These are phyloP conservation scores for Tetragonula carbonaria DNA, from an alignment of 2,888 invertebrate species.

Conservation along the genomic window DNA sequence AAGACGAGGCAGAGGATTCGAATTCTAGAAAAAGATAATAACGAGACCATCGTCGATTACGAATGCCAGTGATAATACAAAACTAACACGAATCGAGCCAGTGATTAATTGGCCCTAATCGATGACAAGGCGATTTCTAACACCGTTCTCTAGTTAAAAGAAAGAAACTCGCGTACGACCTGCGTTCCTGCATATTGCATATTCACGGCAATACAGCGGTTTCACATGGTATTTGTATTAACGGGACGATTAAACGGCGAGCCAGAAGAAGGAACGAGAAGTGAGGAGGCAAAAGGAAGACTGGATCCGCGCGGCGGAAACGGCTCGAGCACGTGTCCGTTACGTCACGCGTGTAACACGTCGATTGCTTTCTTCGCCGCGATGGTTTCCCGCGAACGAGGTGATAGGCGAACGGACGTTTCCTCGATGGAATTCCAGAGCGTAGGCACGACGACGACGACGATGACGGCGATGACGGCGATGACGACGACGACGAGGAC, in stretches of 20 bases:
- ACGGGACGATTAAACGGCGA: neutral
- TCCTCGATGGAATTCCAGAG: slow-evolving; percentile 57
- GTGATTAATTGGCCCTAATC: neutral
- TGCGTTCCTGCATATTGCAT: too few species aligned
- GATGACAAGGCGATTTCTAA: neutral
- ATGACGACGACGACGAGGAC: slow-evolving; percentile 43
- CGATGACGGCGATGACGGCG: slow-evolving; percentile 44
- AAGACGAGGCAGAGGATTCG: neutral
- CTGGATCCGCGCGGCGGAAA: neutral
- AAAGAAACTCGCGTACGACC: too few species aligned
- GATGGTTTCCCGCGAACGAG: slow-evolving; percentile 42
- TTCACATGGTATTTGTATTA: too few species aligned
- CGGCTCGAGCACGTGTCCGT: slow-evolving; percentile 47
- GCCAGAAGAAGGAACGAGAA: neutral
- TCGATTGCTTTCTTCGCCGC: slow-evolving; percentile 43
- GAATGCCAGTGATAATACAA: neutral
- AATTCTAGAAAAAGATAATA: neutral
- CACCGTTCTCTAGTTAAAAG: neutral
- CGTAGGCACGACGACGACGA: slow-evolving; percentile 26
- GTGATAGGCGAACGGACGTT: slow-evolving; percentile 28
- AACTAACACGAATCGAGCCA: neutral
- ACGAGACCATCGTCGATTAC: neutral
- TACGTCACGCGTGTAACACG: slow-evolving; percentile 45
- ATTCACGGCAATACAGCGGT: too few species aligned
- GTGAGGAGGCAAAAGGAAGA: neutral